A percentile compares a stretch with the other conserved stretches of the same genome.
Evolutionary conservation across 2,888 invertebrate genomes (phyloP).

Genomic region (Ormyrus rosae): DNA sequence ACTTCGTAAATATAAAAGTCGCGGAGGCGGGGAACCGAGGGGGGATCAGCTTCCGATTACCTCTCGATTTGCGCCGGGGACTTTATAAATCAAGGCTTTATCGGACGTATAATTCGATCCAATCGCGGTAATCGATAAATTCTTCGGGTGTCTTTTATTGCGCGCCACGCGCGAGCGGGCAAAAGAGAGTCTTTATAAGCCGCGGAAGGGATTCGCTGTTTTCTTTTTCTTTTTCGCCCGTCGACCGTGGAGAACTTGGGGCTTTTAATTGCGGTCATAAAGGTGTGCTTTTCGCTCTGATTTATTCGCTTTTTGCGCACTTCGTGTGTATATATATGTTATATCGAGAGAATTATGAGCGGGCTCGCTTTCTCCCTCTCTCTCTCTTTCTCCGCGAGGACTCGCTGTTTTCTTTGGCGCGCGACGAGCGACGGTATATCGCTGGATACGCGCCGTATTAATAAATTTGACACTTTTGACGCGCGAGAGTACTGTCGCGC

Average conservation of each 20-base stretch:
- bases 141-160: constrained; percentile 26
- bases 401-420: too few species aligned
- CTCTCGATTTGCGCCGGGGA: constrained; percentile 3
- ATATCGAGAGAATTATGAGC: constrained; percentile 4
- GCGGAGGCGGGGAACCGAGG: neutral
- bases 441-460: too few species aligned
- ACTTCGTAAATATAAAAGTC: constrained; percentile 41
- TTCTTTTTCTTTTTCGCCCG: neutral
- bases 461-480: too few species aligned
- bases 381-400: too few species aligned
- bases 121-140: constrained; percentile 39
- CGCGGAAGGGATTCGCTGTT: constrained; percentile 10
- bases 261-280: constrained; percentile 42
- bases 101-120: constrained; percentile 40
- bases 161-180: neutral
- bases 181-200: constrained; percentile 16
- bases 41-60: constrained; percentile 34
- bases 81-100: constrained; percentile 40
- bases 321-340: neutral
- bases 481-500: too few species aligned
- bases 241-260: neutral
- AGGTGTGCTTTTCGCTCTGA: constrained; percentile 28
- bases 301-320: constrained; percentile 12
- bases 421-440: too few species aligned
- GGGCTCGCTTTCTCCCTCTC: too few species aligned